Conservation (phyloP, 2,797 vertebrate species). For the Petrocephalus sullivani region DNA sequence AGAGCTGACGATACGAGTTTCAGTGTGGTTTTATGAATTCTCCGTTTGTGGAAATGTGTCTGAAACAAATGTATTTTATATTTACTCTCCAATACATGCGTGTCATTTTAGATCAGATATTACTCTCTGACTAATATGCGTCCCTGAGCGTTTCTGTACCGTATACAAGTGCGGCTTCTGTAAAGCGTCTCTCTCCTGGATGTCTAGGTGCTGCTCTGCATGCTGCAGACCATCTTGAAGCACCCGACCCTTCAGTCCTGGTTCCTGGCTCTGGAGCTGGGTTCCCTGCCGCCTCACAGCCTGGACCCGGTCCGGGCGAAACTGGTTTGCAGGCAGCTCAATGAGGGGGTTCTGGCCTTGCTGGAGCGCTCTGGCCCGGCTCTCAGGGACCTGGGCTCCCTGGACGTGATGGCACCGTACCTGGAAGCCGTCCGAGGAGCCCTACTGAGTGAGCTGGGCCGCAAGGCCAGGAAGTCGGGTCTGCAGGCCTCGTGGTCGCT, state of each 20-base stretch:
- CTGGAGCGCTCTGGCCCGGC: slow-evolving; percentile 55
- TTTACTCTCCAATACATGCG: not conserved
- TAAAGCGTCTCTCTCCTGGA: not conserved
- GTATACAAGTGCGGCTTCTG: not conserved
- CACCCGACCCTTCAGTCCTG: slow-evolving; percentile 81
- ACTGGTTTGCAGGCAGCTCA: slow-evolving; percentile 67
- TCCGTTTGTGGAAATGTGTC: not conserved
- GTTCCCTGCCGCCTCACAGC: slow-evolving; percentile 62
- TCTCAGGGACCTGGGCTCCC: slow-evolving; percentile 48
- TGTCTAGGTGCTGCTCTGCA: slow-evolving; percentile 58
- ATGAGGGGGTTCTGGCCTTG: slow-evolving; percentile 57
- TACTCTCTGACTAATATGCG: too few species aligned
- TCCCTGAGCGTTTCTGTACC: not conserved
- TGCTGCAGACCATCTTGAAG: slow-evolving; percentile 66
- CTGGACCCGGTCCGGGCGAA: slow-evolving; percentile 74
- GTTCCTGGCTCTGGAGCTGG: slow-evolving; percentile 80
- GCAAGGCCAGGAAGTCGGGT: not conserved
- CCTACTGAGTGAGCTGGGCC: slow-evolving; percentile 63
- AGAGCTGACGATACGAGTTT: not conserved
- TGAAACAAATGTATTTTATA: not conserved
- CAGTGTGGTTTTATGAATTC: not conserved
- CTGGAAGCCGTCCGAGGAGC: slow-evolving; percentile 57
- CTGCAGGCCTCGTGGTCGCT: slow-evolving; percentile 37
- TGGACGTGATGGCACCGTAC: slow-evolving; percentile 61
- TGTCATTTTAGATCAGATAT: not conserved